Conservation (phyloP, 2,113 vertebrate genomes). For the Emydocephalus ijimae region DNA sequence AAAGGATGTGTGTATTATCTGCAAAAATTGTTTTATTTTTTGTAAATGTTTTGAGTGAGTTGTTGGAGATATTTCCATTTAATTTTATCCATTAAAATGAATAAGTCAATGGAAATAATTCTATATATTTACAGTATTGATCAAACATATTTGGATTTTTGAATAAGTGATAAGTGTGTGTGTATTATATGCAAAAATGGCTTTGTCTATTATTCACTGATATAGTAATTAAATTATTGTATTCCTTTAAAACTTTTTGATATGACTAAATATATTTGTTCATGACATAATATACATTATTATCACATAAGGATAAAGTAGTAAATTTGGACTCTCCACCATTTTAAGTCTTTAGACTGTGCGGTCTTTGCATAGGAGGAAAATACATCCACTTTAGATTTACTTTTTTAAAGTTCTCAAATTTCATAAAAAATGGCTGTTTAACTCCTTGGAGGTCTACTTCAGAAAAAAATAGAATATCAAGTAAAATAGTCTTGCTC, state of each 20-base stretch:
- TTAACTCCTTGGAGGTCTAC: neutral
- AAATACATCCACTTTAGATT: too few relatives aligned
- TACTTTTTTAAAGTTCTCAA: too few relatives aligned
- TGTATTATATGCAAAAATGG: conserved; percentile 22
- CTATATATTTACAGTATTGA: too few relatives aligned
- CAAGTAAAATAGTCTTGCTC: neutral
- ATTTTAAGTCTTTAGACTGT: too few relatives aligned
- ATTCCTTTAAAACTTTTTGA: neutral
- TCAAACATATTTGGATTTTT: neutral
- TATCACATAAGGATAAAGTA: too few relatives aligned
- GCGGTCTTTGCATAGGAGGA: too few relatives aligned
- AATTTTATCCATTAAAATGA: conserved; percentile 27
- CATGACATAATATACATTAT: too few relatives aligned
- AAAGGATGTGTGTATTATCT: too few relatives aligned
- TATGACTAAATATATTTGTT: neutral
- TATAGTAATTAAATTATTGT: neutral
- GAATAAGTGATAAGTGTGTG: conserved; percentile 1
- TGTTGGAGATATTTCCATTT: conserved; percentile 4
- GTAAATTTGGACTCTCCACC: too few relatives aligned
- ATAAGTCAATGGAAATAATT: rapidly evolving
- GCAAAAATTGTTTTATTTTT: too few relatives aligned
- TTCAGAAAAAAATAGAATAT: neutral
- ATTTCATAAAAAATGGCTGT: too few relatives aligned
- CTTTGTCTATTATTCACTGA: conserved; percentile 8
- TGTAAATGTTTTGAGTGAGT: conserved; percentile 4